phyloP scores from a whole-genome alignment of 2,888 invertebrate species.

The Phaedon cochleariae region DNA sequence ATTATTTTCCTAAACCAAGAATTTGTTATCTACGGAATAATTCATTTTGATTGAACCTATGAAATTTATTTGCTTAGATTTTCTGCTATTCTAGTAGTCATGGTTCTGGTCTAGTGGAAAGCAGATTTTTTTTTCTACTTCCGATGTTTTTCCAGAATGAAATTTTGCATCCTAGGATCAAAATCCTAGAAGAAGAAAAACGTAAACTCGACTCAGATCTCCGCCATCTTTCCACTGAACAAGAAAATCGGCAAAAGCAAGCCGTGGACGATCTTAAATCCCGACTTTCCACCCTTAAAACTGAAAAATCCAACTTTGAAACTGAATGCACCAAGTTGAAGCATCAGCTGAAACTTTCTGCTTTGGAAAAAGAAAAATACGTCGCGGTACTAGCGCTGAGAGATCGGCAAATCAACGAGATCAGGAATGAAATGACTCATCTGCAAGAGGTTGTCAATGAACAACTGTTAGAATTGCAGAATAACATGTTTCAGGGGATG shows the following conservation, averaged over 20 bases:
- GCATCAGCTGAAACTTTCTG: slow-evolving; percentile 55
- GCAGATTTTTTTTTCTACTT: no score
- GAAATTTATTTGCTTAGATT: no score
- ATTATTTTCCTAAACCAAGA: no score
- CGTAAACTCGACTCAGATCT: slow-evolving; percentile 36
- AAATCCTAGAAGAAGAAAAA: slow-evolving; percentile 47
- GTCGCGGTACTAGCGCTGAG: slow-evolving; percentile 56
- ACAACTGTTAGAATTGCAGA: slow-evolving; percentile 52
- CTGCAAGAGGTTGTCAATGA: slow-evolving; percentile 59
- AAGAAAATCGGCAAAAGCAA: slow-evolving; percentile 42
- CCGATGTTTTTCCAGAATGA: slow-evolving; percentile 43
- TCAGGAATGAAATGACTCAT: slow-evolving; percentile 57
- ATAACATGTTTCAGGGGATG: slow-evolving; percentile 34
- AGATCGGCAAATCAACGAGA: slow-evolving; percentile 59
- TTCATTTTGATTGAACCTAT: no score
- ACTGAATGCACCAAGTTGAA: slow-evolving; percentile 51
- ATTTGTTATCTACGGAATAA: no score
- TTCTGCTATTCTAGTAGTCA: no score
- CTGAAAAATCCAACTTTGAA: slow-evolving; percentile 50
- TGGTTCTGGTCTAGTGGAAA: no score
- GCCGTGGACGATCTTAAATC: slow-evolving; percentile 49
- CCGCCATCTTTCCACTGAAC: slow-evolving; percentile 35
- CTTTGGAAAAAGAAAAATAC: slow-evolving; percentile 59
- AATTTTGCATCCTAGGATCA: slow-evolving; percentile 37
- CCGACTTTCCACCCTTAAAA: slow-evolving; percentile 52